Evolutionary conservation across 2,888 invertebrate genomes (phyloP).

Genomic region (Eurytoma adleriae): DNA sequence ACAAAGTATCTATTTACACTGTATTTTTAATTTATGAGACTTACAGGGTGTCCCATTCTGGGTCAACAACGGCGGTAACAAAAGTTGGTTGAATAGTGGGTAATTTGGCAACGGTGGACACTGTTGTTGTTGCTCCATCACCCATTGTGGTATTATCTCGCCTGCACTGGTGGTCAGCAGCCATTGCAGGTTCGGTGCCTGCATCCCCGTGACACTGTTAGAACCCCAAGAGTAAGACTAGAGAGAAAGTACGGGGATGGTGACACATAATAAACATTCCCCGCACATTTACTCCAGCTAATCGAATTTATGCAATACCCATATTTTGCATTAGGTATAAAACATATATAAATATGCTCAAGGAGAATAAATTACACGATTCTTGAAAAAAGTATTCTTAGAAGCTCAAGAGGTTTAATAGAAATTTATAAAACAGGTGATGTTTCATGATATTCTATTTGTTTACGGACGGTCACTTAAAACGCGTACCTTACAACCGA

Average conservation of each 20-base stretch:
- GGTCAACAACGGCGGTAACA: neutral
- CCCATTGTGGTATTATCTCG: slow-evolving; percentile 1
- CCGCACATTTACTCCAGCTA: slow-evolving; percentile 60
- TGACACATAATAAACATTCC: slow-evolving; percentile 59
- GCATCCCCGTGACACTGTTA: slow-evolving; percentile 75
- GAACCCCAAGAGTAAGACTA: slow-evolving; percentile 72
- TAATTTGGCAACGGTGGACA: neutral
- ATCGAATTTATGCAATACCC: slow-evolving; percentile 9
- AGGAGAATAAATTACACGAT: too few relatives aligned
- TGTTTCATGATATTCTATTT: neutral
- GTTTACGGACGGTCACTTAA: neutral
- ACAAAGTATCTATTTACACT: neutral
- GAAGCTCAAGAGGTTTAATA: neutral
- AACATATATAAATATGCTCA: neutral
- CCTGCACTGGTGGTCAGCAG: slow-evolving; percentile 26
- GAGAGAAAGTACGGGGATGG: slow-evolving; percentile 68
- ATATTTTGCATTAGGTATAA: neutral
- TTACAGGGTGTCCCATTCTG: too few relatives aligned
- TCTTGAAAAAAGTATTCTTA: too few relatives aligned
- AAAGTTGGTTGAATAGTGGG: neutral
- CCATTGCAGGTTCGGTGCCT: slow-evolving; percentile 68
- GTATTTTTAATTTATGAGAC: too few relatives aligned
- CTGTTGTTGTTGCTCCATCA: slow-evolving; percentile 26
- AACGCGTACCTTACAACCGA: slow-evolving; percentile 39
- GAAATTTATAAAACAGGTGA: neutral